phyloP scores from a whole-genome alignment of 2,888 invertebrate species.

The Leucophora obtusa region DNA sequence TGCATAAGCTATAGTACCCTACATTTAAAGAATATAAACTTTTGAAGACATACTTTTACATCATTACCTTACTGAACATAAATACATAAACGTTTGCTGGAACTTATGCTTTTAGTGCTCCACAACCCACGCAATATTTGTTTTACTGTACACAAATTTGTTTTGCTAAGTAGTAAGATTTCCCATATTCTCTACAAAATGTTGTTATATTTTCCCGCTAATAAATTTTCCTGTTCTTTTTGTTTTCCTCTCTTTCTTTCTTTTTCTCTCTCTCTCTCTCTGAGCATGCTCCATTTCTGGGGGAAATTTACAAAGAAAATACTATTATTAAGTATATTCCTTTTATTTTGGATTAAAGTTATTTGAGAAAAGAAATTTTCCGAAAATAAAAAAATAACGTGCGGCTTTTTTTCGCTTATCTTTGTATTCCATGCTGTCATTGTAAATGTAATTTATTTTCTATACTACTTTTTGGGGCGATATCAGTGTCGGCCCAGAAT shows the following conservation, averaged over 20 bases:
- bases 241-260: not conserved
- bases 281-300: constrained; percentile 33
- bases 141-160: not conserved
- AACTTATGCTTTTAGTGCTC: constrained; percentile 2
- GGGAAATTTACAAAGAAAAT: constrained; percentile 2
- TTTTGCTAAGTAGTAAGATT: not conserved
- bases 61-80: not conserved
- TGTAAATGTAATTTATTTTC: not conserved
- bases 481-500: no score
- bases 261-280: not conserved
- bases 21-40: constrained; percentile 18
- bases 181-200: not conserved
- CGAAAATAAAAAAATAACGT: constrained; percentile 8
- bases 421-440: not conserved
- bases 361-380: not conserved
- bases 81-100: not conserved
- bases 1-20: constrained; percentile 39
- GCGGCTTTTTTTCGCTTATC: not conserved
- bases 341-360: not conserved
- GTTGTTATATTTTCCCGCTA: constrained; percentile 15
- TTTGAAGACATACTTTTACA: not conserved
- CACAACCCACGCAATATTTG: constrained; percentile 23
- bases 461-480: no score
- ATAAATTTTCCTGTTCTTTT: not conserved
- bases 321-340: constrained; percentile 2